Conservation (phyloP, 1,140 invertebrate genomes). For the Portunus trituberculatus region DNA sequence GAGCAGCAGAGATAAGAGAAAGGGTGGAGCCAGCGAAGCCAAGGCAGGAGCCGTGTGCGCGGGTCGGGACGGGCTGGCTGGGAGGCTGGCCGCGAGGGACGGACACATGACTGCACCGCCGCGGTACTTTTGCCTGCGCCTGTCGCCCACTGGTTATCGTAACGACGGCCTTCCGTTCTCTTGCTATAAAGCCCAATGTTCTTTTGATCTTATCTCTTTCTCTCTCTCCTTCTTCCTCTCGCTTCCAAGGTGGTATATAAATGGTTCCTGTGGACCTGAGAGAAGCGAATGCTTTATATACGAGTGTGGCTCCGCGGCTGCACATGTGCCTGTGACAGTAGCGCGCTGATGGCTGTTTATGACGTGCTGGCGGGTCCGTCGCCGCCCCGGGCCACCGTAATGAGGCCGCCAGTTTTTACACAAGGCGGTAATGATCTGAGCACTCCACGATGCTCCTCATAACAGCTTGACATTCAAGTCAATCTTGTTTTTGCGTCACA, state of each 20-base stretch:
- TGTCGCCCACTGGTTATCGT: neutral
- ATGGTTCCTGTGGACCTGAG: slow-evolving; percentile 19
- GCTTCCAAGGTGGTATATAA: slow-evolving; percentile 2
- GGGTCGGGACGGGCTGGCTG: slow-evolving; percentile 23
- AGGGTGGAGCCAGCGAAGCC: neutral
- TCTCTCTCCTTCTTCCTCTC: neutral
- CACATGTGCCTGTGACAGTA: neutral
- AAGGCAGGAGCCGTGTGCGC: neutral
- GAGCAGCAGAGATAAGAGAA: neutral
- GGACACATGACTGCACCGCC: slow-evolving; percentile 47
- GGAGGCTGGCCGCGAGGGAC: slow-evolving; percentile 58
- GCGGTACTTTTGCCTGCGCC: slow-evolving; percentile 17
- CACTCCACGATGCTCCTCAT: neutral
- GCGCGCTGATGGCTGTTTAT: neutral
- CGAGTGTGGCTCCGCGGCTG: neutral
- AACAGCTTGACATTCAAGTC: neutral
- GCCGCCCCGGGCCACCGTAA: neutral
- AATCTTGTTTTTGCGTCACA: no score
- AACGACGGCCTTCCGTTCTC: neutral
- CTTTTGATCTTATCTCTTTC: slow-evolving; percentile 6
- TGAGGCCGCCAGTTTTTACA: no score
- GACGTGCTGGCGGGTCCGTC: neutral
- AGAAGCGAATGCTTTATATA: slow-evolving; percentile 14
- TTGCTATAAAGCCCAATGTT: neutral
- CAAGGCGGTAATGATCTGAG: neutral